Evolutionary conservation across 2,888 invertebrate species (phyloP), one percentile per base, ranked within the genome.

Genomic region (Nipponacmea schrenckii): DNA sequence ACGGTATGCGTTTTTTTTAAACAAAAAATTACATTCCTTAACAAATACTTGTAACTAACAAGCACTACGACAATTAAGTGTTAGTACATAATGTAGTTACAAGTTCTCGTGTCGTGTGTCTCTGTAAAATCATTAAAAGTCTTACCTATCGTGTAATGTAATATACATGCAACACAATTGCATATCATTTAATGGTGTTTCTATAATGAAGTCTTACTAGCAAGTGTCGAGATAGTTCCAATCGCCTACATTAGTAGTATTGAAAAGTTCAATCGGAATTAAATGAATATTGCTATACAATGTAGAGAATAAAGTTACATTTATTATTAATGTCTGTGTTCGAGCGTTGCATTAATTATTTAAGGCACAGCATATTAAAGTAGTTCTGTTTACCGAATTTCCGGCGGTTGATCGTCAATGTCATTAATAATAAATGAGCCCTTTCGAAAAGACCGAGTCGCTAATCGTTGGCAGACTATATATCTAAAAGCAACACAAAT

Each of bases 201-300:
- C 39, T 39, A 39, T 39, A 39, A 39, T 39, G 39, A 39, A 39
- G 39, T 39, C 39, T 39, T 39, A 39, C 39, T 39, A 39, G 39
- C 39, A 39, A 39, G 39, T 39, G 39, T 10, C 39, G 39, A 39
- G 39, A 39, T 39, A 39, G 39, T 39, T 10, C 10, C 39, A 39
- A 39, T 10, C 39, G 4, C 39, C 20, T 56, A 56, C 56, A 56
- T 56, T 56, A 56, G 24, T 56, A 56, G 56, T 56, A 56, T 56
- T 56, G 56, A 56, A 56, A 56, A 56, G 56, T 56, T 56, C 56
- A 56, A 56, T 56, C 56, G 56, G 56, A 56, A 56, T 56, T 56
- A 56, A 56, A 56, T 56, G 56, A 56, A 56, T 56, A 56, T 56
- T 56, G 56, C 56, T 56, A 56, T 56, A 56, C 20, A 56, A 56